Evolutionary conservation across 2,797 vertebrate genomes (phyloP).

Genomic region (Cuniculus paca): DNA sequence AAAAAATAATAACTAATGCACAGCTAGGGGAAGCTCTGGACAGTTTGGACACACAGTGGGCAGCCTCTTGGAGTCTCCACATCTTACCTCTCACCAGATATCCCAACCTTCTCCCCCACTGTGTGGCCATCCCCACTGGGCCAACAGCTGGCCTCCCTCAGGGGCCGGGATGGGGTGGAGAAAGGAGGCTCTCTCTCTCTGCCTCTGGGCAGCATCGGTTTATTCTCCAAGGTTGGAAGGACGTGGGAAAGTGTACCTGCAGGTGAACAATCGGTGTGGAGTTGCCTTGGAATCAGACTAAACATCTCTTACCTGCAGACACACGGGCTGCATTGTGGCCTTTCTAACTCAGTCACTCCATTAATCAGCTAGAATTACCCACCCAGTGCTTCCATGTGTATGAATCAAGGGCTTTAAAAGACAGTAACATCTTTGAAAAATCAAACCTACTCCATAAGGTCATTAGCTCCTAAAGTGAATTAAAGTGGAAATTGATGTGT

Average conservation of each 20-base stretch:
- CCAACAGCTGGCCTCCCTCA: background rate
- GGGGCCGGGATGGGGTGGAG: background rate
- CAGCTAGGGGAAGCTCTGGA: background rate
- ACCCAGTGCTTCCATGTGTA: background rate
- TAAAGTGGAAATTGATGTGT: background rate
- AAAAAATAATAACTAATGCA: background rate
- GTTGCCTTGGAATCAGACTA: conserved; percentile 14
- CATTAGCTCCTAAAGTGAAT: conserved; percentile 28
- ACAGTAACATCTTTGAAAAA: conserved; percentile 7
- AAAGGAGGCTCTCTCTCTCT: background rate
- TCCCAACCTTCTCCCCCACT: background rate
- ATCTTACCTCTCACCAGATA: too few relatives aligned
- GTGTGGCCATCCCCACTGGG: background rate
- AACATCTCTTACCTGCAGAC: conserved; percentile 13
- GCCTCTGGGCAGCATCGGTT: background rate
- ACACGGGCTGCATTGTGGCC: background rate
- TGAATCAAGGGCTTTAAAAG: conserved; percentile 47
- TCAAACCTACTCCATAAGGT: conserved; percentile 40
- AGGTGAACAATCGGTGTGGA: background rate
- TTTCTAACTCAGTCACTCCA: background rate
- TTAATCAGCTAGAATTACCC: background rate
- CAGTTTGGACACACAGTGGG: background rate
- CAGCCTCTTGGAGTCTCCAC: background rate
- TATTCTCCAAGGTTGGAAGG: background rate
- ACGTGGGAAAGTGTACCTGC: background rate